These are phyloP conservation scores for Phyllotreta cruciferae DNA, from an alignment of 2,888 invertebrate species.

Conservation along the genomic window DNA sequence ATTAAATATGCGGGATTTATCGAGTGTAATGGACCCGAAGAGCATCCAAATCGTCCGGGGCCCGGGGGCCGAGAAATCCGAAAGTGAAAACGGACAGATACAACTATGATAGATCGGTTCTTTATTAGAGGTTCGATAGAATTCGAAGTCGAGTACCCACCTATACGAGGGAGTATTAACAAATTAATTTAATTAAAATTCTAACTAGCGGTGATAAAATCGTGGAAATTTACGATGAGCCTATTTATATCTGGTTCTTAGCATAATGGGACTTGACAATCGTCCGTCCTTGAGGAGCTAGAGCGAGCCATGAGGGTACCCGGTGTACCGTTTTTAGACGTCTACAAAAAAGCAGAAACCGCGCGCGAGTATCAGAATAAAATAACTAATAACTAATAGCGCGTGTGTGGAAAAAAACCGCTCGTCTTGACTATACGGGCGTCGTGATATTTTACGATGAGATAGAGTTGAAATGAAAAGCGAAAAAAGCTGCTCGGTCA, in stretches of 20 bases:
- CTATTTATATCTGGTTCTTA: constrained; percentile 13
- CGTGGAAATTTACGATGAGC: too few species aligned
- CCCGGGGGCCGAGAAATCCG: constrained; percentile 24
- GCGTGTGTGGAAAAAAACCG: constrained; percentile 32
- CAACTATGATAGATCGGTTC: constrained; percentile 26
- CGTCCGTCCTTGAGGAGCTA: constrained; percentile 32
- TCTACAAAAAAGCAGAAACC: constrained; percentile 30
- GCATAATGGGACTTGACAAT: constrained; percentile 26
- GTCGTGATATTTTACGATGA: constrained; percentile 26
- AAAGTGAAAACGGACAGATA: constrained; percentile 33
- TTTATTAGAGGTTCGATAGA: constrained; percentile 26
- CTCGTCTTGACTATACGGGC: constrained; percentile 33
- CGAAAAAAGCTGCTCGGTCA: too few species aligned
- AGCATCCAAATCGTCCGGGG: constrained; percentile 23
- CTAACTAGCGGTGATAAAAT: too few species aligned
- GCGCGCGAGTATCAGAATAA: constrained; percentile 28
- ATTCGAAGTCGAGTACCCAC: too few species aligned
- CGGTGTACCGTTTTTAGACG: constrained; percentile 36
- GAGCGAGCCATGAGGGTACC: constrained; percentile 39
- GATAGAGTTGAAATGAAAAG: constrained; percentile 1
- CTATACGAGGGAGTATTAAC: too few species aligned
- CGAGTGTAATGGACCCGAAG: constrained; percentile 35
- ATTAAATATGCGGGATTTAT: constrained; percentile 40
- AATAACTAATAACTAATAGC: constrained; percentile 30
- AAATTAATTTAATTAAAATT: too few species aligned